phyloP scores from a whole-genome alignment of 2,888 invertebrate species.

The Synanthedon tipuliformis region DNA sequence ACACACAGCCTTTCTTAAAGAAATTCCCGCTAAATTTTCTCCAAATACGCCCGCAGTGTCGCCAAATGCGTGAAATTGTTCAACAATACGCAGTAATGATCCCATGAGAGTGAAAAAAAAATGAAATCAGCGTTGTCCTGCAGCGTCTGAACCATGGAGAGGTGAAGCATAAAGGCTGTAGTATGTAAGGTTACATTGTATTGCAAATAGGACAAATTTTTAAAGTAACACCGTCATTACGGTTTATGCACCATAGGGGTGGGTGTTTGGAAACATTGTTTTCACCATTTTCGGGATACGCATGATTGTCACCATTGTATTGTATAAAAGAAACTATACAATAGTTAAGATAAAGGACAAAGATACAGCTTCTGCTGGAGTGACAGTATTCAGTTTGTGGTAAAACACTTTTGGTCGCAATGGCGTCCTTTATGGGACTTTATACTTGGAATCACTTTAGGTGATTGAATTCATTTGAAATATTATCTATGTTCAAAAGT shows the following conservation, averaged over 20 bases:
- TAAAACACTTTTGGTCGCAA: slow-evolving; percentile 29
- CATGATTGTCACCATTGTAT: slow-evolving; percentile 7
- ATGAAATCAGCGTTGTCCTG: not conserved
- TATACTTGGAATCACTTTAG: too few species aligned
- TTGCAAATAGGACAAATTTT: not conserved
- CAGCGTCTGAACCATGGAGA: not conserved
- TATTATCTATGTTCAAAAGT: too few species aligned
- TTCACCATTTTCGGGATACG: slow-evolving; percentile 7
- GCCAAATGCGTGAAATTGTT: slow-evolving; percentile 8
- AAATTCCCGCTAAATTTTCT: slow-evolving; percentile 13
- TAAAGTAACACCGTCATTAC: slow-evolving; percentile 25
- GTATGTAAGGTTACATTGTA: not conserved
- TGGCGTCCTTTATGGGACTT: slow-evolving; percentile 21
- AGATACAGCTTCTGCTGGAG: slow-evolving; percentile 7
- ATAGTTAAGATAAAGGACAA: slow-evolving; percentile 2
- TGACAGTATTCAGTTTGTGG: slow-evolving; percentile 4
- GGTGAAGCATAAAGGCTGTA: not conserved
- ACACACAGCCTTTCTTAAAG: slow-evolving; percentile 1
- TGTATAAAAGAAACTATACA: slow-evolving; percentile 5
- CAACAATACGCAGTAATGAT: slow-evolving; percentile 8
- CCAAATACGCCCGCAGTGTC: slow-evolving; percentile 5
- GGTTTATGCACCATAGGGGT: slow-evolving; percentile 6
- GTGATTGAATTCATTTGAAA: too few species aligned
- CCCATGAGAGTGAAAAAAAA: slow-evolving; percentile 1
- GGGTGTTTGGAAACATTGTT: slow-evolving; percentile 3